phyloP scores from a whole-genome alignment of 2,113 vertebrate genomes.

The Pelecanus crispus region DNA sequence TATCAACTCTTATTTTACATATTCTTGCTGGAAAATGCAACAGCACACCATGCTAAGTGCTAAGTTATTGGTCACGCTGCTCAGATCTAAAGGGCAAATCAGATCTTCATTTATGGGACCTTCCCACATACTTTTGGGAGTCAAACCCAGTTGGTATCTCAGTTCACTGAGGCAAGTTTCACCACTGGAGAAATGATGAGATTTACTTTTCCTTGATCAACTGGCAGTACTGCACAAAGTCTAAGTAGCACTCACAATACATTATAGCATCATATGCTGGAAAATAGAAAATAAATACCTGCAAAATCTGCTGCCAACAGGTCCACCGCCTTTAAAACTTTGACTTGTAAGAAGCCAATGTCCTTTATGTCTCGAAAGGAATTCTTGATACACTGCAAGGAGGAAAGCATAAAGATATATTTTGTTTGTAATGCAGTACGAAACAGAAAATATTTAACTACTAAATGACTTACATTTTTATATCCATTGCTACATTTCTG shows the following conservation, averaged over 20 bases:
- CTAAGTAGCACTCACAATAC: not conserved
- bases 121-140: not conserved
- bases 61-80: not conserved
- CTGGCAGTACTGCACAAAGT: not conserved
- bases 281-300: constrained; percentile 72
- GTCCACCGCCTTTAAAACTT: constrained; percentile 90
- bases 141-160: not conserved
- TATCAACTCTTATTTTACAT: not conserved
- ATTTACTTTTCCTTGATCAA: not conserved
- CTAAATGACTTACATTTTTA: not conserved
- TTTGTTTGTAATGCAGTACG: not conserved
- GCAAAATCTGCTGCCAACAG: constrained; percentile 88
- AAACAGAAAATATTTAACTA: not conserved
- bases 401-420: not conserved
- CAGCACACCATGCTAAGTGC: not conserved
- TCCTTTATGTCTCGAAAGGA: constrained; percentile 79
- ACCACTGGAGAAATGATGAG: not conserved
- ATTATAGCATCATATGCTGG: not conserved
- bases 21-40: not conserved
- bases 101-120: not conserved
- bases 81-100: not conserved
- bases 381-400: constrained; percentile 79
- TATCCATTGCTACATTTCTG: not conserved
- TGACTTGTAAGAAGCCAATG: constrained; percentile 93
- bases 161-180: not conserved